Conservation (phyloP, 2,888 invertebrate species). For the Amphipoea lucens region DNA sequence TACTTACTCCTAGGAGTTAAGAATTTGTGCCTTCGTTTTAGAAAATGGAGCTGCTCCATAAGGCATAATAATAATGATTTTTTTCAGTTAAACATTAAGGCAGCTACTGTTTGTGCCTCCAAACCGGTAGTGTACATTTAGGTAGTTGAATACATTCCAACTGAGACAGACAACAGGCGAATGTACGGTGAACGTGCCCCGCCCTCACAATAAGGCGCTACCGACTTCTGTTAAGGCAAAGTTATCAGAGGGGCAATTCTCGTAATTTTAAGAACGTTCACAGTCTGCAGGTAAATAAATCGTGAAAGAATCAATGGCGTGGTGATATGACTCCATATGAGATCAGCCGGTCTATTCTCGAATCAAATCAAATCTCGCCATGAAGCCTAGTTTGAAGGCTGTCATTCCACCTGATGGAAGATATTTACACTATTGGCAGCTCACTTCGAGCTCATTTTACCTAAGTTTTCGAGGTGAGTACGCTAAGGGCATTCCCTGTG, state of each 20-base stretch:
- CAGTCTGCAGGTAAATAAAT: neutral
- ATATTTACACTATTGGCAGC: too few species aligned
- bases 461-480: too few species aligned
- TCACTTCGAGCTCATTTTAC: too few species aligned
- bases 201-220: constrained; percentile 78
- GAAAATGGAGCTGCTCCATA: neutral
- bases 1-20: neutral
- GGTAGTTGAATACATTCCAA: constrained; percentile 66
- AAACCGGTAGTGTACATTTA: constrained; percentile 56
- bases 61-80: neutral
- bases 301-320: neutral
- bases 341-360: neutral
- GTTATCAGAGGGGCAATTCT: constrained; percentile 5
- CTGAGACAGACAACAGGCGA: constrained; percentile 56
- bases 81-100: neutral
- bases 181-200: constrained; percentile 76
- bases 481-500: neutral
- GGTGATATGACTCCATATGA: neutral
- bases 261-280: too few species aligned
- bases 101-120: neutral
- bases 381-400: too few species aligned
- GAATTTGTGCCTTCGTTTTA: neutral
- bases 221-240: constrained; percentile 77
- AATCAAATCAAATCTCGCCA: too few species aligned
- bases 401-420: too few species aligned